Percentiles rank a stretch among this genome's conserved stretches.
These are phyloP conservation scores for Zophobas atratus DNA, from an alignment of 1,140 invertebrate species.

Conservation along the genomic window DNA sequence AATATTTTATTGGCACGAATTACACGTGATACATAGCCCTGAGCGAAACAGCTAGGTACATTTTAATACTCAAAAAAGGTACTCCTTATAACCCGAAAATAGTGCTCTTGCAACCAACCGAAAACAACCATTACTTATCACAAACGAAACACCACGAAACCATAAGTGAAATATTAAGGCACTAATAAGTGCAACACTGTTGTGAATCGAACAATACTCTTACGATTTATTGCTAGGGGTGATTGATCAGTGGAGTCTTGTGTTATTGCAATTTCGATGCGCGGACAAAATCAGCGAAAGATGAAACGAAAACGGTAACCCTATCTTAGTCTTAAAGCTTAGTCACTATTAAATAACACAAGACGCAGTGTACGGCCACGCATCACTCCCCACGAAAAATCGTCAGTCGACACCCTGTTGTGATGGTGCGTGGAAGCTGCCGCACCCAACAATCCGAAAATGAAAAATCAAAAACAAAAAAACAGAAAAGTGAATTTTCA, in stretches of 20 bases:
- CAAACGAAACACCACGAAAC: constrained; percentile 4
- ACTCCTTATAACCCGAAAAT: constrained; percentile 19
- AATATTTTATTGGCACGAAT: constrained; percentile 49
- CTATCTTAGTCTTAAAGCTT: background rate
- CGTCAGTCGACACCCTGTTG: background rate
- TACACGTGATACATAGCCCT: constrained; percentile 48
- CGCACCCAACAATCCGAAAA: background rate
- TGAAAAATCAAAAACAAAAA: background rate
- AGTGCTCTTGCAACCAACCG: background rate
- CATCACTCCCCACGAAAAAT: background rate
- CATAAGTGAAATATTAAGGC: constrained; percentile 34
- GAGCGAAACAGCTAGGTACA: constrained; percentile 45
- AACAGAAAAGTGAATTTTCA: no score
- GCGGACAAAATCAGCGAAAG: no score
- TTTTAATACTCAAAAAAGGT: constrained; percentile 35
- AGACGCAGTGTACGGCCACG: background rate
- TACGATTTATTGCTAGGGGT: constrained; percentile 39
- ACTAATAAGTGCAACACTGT: constrained; percentile 47
- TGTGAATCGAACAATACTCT: constrained; percentile 43
- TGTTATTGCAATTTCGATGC: constrained; percentile 5
- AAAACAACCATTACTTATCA: background rate
- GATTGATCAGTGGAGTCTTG: constrained; percentile 9
- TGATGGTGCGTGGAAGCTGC: background rate
- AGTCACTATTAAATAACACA: background rate
- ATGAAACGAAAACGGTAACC: background rate